phyloP scores from a whole-genome alignment of 2,113 vertebrate genomes.

The Blennius ocellaris region DNA sequence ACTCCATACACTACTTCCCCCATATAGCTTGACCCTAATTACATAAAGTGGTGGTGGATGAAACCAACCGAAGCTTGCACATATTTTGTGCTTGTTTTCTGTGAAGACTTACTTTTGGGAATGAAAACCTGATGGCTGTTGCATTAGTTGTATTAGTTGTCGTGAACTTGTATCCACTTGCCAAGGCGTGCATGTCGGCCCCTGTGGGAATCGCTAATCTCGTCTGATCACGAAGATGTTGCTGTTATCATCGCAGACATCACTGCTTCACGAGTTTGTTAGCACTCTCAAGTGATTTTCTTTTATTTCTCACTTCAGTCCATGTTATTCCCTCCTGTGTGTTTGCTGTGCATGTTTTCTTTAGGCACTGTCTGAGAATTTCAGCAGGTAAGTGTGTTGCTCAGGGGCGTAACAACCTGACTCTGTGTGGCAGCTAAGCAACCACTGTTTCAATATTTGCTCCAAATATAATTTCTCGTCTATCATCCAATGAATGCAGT shows the following conservation, averaged over 20 bases:
- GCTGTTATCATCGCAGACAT: not conserved
- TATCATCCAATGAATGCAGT: not conserved
- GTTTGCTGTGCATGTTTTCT: not conserved
- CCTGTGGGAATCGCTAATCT: constrained; percentile 1
- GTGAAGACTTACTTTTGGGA: not conserved
- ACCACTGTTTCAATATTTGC: not conserved
- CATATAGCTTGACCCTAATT: constrained; percentile 51
- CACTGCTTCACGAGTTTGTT: not conserved
- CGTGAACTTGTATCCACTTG: constrained; percentile 1
- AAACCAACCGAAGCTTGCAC: constrained; percentile 20
- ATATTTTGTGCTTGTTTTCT: not conserved
- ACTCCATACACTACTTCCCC: not conserved
- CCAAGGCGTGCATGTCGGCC: not conserved
- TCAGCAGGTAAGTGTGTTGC: not conserved
- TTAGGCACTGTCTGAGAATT: not conserved
- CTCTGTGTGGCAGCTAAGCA: not conserved
- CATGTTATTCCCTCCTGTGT: not conserved
- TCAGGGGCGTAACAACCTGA: constrained; percentile 9
- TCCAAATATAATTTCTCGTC: not conserved
- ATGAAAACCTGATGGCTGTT: constrained; percentile 24
- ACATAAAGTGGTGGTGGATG: constrained; percentile 33
- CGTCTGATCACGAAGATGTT: constrained; percentile 5
- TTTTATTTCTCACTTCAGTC: not conserved
- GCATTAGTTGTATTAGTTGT: not conserved
- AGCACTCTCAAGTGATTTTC: not conserved